Percentiles rank a stretch among this genome's conserved stretches.
Evolutionary conservation across 2,797 vertebrate species (phyloP).

Genomic region (Eleutherodactylus coqui): DNA sequence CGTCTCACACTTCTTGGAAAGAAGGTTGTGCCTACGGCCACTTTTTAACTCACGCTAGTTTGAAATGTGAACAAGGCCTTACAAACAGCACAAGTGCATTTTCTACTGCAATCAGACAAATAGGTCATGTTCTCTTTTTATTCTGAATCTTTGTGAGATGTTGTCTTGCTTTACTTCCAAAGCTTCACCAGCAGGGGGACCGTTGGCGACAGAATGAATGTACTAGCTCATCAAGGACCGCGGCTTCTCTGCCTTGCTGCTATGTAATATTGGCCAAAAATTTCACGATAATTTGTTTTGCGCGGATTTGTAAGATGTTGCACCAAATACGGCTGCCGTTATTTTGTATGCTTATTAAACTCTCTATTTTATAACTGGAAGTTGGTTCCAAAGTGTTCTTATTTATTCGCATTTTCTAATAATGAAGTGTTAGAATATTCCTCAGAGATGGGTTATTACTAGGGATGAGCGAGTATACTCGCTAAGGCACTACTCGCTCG

Average conservation of each 20-base stretch:
- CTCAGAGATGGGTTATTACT: no score
- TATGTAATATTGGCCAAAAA: slow-evolving; percentile 17
- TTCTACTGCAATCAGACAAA: background rate
- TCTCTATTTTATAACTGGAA: background rate
- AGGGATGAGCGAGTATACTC: no score
- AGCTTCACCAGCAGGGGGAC: background rate
- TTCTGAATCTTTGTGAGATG: background rate
- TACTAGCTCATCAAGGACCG: background rate
- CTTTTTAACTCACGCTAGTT: no score
- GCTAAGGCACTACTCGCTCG: no score
- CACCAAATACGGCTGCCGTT: background rate
- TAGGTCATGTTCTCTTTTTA: slow-evolving; percentile 12
- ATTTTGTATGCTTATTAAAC: slow-evolving; percentile 22
- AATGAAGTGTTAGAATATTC: background rate
- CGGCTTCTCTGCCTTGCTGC: slow-evolving; percentile 22
- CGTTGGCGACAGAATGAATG: slow-evolving; percentile 25
- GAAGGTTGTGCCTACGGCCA: no score
- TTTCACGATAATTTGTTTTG: background rate
- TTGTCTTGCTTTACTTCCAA: background rate
- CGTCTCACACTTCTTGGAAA: no score
- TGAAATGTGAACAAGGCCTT: background rate
- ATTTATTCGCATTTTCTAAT: background rate
- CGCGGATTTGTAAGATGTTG: slow-evolving; percentile 12
- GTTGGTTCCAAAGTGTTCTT: background rate
- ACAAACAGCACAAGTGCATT: background rate